Percentiles rank a stretch among this genome's conserved stretches.
Conservation (phyloP, 2,113 vertebrate genomes). For the Fulmarus glacialis region DNA sequence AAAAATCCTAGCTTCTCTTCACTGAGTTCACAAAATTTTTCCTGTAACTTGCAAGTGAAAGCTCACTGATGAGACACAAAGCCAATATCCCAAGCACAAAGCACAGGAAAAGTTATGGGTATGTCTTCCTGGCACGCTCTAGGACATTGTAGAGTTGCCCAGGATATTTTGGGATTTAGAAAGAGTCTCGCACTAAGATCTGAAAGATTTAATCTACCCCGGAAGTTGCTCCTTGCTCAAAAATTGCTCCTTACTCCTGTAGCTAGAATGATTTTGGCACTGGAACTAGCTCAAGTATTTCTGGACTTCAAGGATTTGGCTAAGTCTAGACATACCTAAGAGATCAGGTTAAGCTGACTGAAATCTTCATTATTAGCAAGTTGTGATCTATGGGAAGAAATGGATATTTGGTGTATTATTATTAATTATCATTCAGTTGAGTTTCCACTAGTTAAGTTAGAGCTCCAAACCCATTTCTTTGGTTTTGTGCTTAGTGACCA, state of each 20-base stretch:
- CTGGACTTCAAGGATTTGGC: neutral
- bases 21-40: neutral
- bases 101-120: neutral
- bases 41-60: neutral
- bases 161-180: neutral
- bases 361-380: neutral
- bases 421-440: neutral
- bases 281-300: conserved; percentile 16
- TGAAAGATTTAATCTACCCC: neutral
- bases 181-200: neutral
- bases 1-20: neutral
- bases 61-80: neutral
- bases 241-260: neutral
- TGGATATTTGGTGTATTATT: neutral
- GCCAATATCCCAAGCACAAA: neutral
- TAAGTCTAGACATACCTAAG: neutral
- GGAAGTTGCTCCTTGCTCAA: neutral
- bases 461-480: neutral
- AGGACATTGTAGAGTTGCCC: neutral
- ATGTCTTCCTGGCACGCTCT: neutral
- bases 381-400: neutral
- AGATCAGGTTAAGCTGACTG: neutral
- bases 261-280: neutral
- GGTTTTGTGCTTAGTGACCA: neutral
- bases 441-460: neutral